Evolutionary conservation across 2,113 vertebrate genomes (phyloP).

Genomic region (Cyanoramphus novaezelandiae): DNA sequence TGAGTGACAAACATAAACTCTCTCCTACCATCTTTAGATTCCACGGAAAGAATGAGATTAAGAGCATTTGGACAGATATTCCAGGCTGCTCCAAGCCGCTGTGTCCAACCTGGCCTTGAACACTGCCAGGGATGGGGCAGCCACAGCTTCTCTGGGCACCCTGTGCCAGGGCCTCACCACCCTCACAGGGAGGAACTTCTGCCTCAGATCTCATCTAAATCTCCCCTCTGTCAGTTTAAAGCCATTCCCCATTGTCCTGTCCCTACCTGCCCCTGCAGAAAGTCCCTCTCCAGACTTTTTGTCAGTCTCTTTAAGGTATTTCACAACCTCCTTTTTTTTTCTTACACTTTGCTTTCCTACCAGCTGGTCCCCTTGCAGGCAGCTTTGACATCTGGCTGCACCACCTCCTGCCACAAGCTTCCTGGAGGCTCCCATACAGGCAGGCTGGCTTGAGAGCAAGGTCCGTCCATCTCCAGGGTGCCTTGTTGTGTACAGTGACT

Average conservation of each 20-base stretch:
- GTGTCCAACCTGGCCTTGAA: accelerated
- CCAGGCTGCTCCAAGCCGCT: not conserved
- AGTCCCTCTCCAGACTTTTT: not conserved
- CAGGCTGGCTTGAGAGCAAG: not conserved
- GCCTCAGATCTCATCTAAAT: not conserved
- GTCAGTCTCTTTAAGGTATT: not conserved
- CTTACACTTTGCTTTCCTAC: not conserved
- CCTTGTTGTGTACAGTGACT: not conserved
- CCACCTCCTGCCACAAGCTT: not conserved
- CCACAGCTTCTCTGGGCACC: not conserved
- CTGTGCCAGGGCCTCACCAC: not conserved
- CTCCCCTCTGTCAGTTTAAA: not conserved
- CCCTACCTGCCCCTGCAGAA: not conserved
- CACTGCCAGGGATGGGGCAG: not conserved
- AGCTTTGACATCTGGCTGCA: not conserved
- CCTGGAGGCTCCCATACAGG: not conserved
- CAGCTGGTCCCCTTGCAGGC: not conserved
- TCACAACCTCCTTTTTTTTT: not conserved
- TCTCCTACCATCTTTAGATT: not conserved
- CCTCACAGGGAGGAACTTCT: not conserved
- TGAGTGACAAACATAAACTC: not conserved
- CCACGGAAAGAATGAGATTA: not conserved
- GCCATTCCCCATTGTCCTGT: not conserved
- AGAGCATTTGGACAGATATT: not conserved
- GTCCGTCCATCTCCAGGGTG: not conserved